phyloP scores from a whole-genome alignment of 2,888 invertebrate genomes.

The Tetranychus truncatus region DNA sequence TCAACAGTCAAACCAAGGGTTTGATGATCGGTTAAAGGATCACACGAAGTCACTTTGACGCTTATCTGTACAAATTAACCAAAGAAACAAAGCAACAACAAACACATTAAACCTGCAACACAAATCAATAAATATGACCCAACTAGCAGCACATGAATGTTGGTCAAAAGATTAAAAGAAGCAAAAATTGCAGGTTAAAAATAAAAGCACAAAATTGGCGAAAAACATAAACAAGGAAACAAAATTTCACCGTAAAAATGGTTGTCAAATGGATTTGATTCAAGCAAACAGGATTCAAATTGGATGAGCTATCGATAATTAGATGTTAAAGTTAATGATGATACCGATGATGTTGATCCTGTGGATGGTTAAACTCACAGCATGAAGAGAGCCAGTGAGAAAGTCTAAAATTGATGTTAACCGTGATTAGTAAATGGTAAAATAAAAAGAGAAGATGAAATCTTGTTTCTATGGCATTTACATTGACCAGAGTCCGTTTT shows the following conservation, averaged over 20 bases:
- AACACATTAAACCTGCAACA: no score
- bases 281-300: not conserved
- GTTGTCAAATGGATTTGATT: not conserved
- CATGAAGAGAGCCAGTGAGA: not conserved
- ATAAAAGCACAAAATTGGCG: not conserved
- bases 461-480: not conserved
- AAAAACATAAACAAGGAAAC: no score
- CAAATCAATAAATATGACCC: no score
- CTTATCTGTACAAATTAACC: no score
- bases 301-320: not conserved
- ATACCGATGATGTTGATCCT: no score
- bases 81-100: no score
- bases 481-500: not conserved
- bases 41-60: not conserved
- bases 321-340: not conserved
- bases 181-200: not conserved
- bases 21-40: not conserved
- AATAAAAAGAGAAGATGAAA: not conserved
- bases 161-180: not conserved
- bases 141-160: not conserved
- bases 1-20: not conserved
- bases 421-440: not conserved
- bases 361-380: not conserved
- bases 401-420: not conserved
- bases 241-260: no score